Conservation (phyloP, 2,888 invertebrate species). For the Neria commutata region DNA sequence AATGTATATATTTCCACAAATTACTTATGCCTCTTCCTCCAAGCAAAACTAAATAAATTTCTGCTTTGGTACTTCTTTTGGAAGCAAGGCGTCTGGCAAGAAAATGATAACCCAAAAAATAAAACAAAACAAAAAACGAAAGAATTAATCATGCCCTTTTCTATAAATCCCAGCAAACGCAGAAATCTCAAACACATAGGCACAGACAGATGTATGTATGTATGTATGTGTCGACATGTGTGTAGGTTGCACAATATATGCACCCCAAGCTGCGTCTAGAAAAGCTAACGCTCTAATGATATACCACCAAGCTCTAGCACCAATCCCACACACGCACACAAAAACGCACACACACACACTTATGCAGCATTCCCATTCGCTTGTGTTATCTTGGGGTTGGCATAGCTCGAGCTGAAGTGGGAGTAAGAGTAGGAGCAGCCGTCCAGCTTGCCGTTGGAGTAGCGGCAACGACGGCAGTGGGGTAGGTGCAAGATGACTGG, state of each 20-base stretch:
- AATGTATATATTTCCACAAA: neutral
- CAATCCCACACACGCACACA: constrained; percentile 9
- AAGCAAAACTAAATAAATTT: neutral
- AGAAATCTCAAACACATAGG: constrained; percentile 14
- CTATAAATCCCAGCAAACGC: constrained; percentile 21
- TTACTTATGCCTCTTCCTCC: neutral
- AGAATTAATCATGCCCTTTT: constrained; percentile 25
- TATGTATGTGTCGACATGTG: neutral
- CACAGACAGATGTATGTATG: constrained; percentile 4
- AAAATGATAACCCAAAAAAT: neutral
- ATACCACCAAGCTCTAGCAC: constrained; percentile 8
- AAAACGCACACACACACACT: constrained; percentile 1
- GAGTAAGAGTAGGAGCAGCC: too few species aligned
- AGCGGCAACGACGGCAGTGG: neutral
- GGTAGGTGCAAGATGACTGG: neutral
- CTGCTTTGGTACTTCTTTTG: too few species aligned
- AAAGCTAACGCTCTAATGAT: constrained; percentile 6
- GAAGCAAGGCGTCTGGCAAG: too few species aligned
- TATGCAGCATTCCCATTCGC: neutral
- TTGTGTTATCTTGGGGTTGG: too few species aligned
- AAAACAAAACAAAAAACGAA: neutral
- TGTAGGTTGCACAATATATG: neutral
- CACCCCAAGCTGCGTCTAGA: neutral
- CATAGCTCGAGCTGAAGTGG: too few species aligned
- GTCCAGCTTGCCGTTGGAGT: too few species aligned